Conservation (phyloP, 2,797 vertebrate species). For the Sciurus carolinensis region DNA sequence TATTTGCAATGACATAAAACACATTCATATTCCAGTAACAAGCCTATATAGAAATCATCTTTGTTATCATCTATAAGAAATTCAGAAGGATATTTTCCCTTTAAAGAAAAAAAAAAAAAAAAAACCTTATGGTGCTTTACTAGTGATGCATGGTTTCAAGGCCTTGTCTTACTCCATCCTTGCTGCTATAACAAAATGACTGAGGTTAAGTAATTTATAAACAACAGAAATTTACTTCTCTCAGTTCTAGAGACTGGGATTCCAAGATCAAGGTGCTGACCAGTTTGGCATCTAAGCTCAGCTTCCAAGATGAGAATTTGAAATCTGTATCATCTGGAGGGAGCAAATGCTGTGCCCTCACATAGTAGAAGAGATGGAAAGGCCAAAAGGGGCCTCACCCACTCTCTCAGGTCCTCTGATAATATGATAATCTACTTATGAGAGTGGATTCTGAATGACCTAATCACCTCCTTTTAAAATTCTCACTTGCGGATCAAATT, state of each 20-base stretch:
- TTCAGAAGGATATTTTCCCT: neutral
- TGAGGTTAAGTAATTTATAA: neutral
- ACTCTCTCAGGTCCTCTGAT: neutral
- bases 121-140: neutral
- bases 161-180: neutral
- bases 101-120: neutral
- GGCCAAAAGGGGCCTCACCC: neutral
- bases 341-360: neutral
- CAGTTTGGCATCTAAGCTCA: neutral
- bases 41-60: neutral
- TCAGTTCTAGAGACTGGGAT: neutral
- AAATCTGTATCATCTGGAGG: neutral
- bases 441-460: neutral
- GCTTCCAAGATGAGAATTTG: neutral
- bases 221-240: neutral
- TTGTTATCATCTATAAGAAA: neutral
- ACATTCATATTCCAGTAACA: neutral
- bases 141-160: neutral
- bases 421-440: neutral
- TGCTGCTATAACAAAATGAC: neutral
- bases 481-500: neutral
- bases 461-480: neutral
- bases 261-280: neutral
- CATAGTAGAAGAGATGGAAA: neutral
- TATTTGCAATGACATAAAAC: conserved; percentile 26